A percentile compares a stretch with the other conserved stretches of the same genome.
Conservation (phyloP, 2,888 invertebrate genomes). For the Abrostola triplasia region DNA sequence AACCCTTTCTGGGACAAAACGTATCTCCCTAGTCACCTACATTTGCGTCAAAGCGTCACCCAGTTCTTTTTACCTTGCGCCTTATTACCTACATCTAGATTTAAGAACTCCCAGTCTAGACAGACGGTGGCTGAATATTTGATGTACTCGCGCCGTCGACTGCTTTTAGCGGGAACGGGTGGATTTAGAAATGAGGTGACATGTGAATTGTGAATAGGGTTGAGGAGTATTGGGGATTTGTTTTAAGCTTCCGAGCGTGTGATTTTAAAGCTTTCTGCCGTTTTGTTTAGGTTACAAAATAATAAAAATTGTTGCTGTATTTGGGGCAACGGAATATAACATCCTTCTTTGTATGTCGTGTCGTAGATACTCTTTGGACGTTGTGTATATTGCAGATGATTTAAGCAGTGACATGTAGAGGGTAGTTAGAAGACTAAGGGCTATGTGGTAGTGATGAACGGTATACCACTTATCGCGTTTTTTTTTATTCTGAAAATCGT, state of each 20-base stretch:
- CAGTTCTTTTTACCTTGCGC: slow-evolving; percentile 67
- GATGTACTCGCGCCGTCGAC: slow-evolving; percentile 60
- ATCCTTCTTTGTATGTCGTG: too few species aligned
- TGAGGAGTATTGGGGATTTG: slow-evolving; percentile 29
- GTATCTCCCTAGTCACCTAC: slow-evolving; percentile 68
- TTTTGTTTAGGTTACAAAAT: not conserved
- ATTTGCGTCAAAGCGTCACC: slow-evolving; percentile 67
- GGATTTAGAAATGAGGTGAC: slow-evolving; percentile 47
- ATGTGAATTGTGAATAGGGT: slow-evolving; percentile 56
- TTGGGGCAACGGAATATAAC: too few species aligned
- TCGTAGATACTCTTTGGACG: too few species aligned
- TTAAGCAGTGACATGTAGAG: too few species aligned
- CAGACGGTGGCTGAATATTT: slow-evolving; percentile 69
- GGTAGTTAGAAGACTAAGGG: too few species aligned
- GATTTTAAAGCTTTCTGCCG: not conserved
- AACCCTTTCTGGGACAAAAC: slow-evolving; percentile 19
- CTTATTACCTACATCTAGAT: slow-evolving; percentile 68
- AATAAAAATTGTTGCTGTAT: too few species aligned
- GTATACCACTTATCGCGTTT: too few species aligned
- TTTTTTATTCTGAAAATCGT: too few species aligned
- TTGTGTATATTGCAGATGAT: too few species aligned
- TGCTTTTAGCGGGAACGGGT: slow-evolving; percentile 67
- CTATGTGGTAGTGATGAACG: too few species aligned
- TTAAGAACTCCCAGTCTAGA: slow-evolving; percentile 59
- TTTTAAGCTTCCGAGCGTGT: slow-evolving; percentile 8